Base-by-base conservation (phyloP, 1,140 invertebrate genomes). In the Drosophila serrata region DNA sequence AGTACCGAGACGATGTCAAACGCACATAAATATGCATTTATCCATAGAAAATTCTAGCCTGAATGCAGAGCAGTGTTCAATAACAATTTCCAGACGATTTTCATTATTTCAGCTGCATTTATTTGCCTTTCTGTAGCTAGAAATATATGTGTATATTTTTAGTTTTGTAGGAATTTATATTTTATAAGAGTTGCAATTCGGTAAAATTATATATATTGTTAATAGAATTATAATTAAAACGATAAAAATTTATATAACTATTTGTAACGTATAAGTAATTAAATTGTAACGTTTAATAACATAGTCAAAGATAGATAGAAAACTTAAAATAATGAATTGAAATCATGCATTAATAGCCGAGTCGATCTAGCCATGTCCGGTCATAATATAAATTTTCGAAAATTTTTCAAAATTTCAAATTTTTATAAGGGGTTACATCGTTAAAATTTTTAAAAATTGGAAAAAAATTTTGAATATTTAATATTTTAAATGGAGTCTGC, bases 1-100 rank as follows among this genome's bases (percentile, higher is more conserved):
- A 33, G 37, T 58, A 39, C 62, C 42, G 58, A 59, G 40, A 39
- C 40, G 37, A 79, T 62, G 45, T 78, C 62, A 72, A 27, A 35
- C 49, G 56, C 67, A 63, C 57, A 73, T 75, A 67, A 61, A 81
- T 57, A 81, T 72, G 61, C 35, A 65, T 53, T 58, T 33, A 45
- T 31, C 29, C 42, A 60, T 63, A 55, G 42, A 33, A 51, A 55
- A 65, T 39, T 33, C n/a, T 11, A 11, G 46, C 13, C 29, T 35
- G 22, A 29, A 27, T 22, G 8, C 22, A 37, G 33, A 29, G 6
- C 22, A 45, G 27, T 46, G 57, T 62, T 62, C 17, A 45, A 27
- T 15, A n/a, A 17, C 9, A 27, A 33, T 62, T 65, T 62, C 19
- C 13, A 45, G 15, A 19, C 7, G 22, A 37, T 61, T 33, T 61